Evolutionary conservation across 64 coral and sea anemone genomes (phyloP).

Genomic region (Pocillopora damicornis): DNA sequence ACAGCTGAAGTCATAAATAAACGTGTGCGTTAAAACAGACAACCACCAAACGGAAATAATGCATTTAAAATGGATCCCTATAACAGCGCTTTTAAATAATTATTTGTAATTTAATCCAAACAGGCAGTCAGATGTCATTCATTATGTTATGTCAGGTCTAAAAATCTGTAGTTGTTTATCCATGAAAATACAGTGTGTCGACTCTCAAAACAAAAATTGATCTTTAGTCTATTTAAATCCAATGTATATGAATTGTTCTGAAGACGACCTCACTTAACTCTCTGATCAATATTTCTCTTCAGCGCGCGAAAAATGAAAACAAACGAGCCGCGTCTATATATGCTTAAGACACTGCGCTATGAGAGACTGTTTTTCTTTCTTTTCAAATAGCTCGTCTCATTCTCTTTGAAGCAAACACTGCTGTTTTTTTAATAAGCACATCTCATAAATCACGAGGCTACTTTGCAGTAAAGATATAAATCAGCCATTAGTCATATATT

Average conservation of each 20-base stretch:
- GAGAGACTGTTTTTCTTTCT: not conserved
- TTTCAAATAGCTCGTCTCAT: not conserved
- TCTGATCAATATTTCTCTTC: not conserved
- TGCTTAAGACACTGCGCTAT: no score
- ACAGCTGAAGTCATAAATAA: no score
- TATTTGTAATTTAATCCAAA: not conserved
- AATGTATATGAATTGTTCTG: not conserved
- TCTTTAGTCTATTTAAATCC: not conserved
- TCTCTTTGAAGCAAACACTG: not conserved
- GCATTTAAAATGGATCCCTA: not conserved
- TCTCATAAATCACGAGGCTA: not conserved
- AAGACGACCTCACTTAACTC: not conserved
- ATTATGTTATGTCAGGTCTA: not conserved
- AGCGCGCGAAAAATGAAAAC: not conserved
- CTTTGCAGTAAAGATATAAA: constrained; percentile 21
- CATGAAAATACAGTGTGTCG: not conserved
- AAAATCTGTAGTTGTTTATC: constrained; percentile 7
- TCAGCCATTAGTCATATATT: not conserved
- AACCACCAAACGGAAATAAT: not conserved
- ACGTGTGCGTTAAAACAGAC: not conserved
- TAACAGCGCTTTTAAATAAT: not conserved
- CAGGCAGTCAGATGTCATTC: not conserved
- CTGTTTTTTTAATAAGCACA: not conserved
- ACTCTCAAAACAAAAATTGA: not conserved
- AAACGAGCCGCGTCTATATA: not conserved